Evolutionary conservation across 64 coral and sea anemone genomes (phyloP), one percentile per base, ranked within the genome.

Genomic region (Stylophora pistillata): DNA sequence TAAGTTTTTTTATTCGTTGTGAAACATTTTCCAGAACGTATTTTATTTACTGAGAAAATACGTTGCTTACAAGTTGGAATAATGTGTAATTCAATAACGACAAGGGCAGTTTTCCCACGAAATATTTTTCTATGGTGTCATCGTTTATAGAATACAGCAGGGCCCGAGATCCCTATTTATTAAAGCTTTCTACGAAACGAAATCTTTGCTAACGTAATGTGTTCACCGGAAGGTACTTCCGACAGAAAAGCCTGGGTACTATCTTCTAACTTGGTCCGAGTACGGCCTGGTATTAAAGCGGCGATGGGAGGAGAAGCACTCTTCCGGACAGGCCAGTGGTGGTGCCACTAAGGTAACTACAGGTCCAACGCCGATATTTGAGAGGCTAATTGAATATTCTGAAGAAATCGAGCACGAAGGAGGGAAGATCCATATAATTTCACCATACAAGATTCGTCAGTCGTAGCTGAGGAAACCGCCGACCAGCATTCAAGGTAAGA

Each of bases 401-500:
- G 85, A 87, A 58, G 85, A 87, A 58, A 58, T 87, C 9, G 15
- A 87, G 34, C 85, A 55, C 15, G 85, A 87, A 33, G 85, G 71
- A 15, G 33, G 17, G 30, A 87, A 17, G 53, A 74, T 87, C 30
- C 71, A 7, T 0, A 71, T 87, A 55, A 74, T 87, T 74, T 87
- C 85, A 30, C 85, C 85, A 0, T 59, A 58, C 55, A 87, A 87
- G 85, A 87, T 87, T 41, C 85, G 71, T 31, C 55, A 33, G 3
- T 17, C 18, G 21, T 37, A 74, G 20, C 55, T 87, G 71, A 58
- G 37, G 9, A 87, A 87, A 21, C 85, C 70, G 30, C 85, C 85
- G 4, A 74, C 53, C 16, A 87, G 85, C 32, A 87, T 87, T 23
- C 85, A 87, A 74, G 85, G 85, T 87, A 87, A 53, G 15, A n/a